phyloP scores from a whole-genome alignment of 2,888 invertebrate species.

The Globia sparganii region DNA sequence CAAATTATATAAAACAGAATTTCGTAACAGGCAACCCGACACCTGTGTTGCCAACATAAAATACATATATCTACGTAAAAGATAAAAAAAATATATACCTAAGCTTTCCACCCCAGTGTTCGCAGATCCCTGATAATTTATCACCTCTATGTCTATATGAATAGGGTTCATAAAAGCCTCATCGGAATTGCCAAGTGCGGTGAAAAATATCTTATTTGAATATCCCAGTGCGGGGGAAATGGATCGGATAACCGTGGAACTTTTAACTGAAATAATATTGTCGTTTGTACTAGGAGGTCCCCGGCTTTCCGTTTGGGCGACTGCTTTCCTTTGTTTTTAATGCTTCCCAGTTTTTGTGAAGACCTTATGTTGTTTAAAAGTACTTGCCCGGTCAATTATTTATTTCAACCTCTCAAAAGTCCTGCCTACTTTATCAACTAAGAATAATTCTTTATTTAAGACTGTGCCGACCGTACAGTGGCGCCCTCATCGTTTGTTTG shows the following conservation, averaged over 20 bases:
- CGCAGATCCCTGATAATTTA: conserved; percentile 70
- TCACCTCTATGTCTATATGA: conserved; percentile 72
- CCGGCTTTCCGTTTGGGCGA: conserved; percentile 61
- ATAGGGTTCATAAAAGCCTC: conserved; percentile 76
- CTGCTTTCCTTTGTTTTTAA: conserved; percentile 61
- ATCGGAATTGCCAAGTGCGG: conserved; percentile 72
- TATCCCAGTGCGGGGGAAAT: conserved; percentile 78
- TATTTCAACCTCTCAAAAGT: background rate
- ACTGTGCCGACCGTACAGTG: too few species aligned
- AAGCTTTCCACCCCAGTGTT: conserved; percentile 63
- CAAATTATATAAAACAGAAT: conserved; percentile 64
- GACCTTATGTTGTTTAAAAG: conserved; percentile 11
- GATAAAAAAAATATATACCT: conserved; percentile 71
- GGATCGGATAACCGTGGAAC: conserved; percentile 83
- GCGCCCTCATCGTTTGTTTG: too few species aligned
- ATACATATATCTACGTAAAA: conserved; percentile 64
- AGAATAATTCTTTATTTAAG: background rate
- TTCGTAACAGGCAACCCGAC: conserved; percentile 65
- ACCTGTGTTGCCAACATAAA: conserved; percentile 70
- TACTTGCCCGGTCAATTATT: background rate
- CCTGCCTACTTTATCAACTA: background rate
- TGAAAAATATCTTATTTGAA: conserved; percentile 84
- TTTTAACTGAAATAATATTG: conserved; percentile 87
- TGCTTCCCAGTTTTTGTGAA: conserved; percentile 27
- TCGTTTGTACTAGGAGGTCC: conserved; percentile 76